Percentiles rank a stretch among this genome's conserved stretches.
Conservation (phyloP, 2,888 invertebrate genomes). For the Xestobium rufovillosum region DNA sequence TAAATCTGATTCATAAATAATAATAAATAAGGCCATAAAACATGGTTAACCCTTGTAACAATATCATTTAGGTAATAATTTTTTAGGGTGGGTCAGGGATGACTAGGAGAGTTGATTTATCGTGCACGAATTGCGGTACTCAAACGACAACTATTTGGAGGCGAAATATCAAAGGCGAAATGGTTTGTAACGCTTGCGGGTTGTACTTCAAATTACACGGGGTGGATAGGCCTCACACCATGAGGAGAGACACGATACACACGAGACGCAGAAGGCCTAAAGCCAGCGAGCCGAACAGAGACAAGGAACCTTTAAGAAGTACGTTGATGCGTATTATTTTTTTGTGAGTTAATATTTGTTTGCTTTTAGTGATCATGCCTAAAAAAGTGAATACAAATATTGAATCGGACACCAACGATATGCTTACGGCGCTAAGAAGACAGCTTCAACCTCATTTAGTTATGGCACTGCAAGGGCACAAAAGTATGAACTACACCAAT, state of each 20-base stretch:
- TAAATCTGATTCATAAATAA: no score
- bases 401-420: constrained; percentile 48
- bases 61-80: no score
- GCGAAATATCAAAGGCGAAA: constrained; percentile 91
- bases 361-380: constrained; percentile 27
- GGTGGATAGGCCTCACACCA: constrained; percentile 85
- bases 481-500: constrained; percentile 34
- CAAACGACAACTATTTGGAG: constrained; percentile 96
- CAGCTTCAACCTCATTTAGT: constrained; percentile 65
- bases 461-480: constrained; percentile 55
- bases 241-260: constrained; percentile 95
- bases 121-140: constrained; percentile 96
- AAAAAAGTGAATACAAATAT: constrained; percentile 35
- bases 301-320: constrained; percentile 25
- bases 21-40: no score
- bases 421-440: constrained; percentile 60
- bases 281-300: constrained; percentile 48
- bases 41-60: no score
- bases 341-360: no score
- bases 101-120: constrained; percentile 67
- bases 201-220: constrained; percentile 96
- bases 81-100: constrained; percentile 24
- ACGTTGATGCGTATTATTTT: constrained; percentile 7
- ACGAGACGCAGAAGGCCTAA: constrained; percentile 83
- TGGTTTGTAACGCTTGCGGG: constrained; percentile 98